These are phyloP conservation scores for Erithacus rubecula DNA, from an alignment of 2,797 vertebrate species.

Conservation along the genomic window DNA sequence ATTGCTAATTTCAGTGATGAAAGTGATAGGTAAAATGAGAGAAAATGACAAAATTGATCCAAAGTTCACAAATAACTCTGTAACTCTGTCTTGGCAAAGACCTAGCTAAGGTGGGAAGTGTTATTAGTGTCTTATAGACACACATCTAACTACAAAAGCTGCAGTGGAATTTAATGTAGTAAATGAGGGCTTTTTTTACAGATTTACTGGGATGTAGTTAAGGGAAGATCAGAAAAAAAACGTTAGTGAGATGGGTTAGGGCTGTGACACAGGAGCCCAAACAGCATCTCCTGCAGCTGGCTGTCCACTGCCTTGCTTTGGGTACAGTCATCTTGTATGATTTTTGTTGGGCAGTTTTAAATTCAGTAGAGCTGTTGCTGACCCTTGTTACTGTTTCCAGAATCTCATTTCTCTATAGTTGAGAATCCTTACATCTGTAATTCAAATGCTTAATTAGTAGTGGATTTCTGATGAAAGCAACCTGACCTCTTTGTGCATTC, in stretches of 20 bases:
- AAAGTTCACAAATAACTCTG: not conserved
- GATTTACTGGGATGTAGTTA: not conserved
- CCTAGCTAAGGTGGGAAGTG: not conserved
- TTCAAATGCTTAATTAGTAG: not conserved
- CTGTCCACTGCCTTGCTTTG: not conserved
- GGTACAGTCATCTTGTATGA: not conserved
- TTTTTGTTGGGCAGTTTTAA: not conserved
- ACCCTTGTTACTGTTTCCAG: not conserved
- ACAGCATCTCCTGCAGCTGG: not conserved
- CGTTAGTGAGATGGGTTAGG: not conserved
- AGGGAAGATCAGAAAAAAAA: not conserved
- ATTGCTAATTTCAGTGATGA: not conserved
- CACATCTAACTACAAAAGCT: not conserved
- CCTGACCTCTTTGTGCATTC: not conserved
- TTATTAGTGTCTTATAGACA: not conserved
- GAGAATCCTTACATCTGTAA: not conserved
- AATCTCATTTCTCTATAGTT: not conserved
- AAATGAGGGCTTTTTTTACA: fast-evolving
- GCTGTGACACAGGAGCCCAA: not conserved
- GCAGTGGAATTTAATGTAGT: not conserved
- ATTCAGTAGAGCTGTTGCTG: not conserved
- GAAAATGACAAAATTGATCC: not conserved
- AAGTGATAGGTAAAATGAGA: not conserved
- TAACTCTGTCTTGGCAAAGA: not conserved
- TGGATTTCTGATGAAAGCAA: not conserved